These are phyloP conservation scores for Drosophila elegans DNA, from an alignment of 1,140 invertebrate species.

Conservation along the genomic window DNA sequence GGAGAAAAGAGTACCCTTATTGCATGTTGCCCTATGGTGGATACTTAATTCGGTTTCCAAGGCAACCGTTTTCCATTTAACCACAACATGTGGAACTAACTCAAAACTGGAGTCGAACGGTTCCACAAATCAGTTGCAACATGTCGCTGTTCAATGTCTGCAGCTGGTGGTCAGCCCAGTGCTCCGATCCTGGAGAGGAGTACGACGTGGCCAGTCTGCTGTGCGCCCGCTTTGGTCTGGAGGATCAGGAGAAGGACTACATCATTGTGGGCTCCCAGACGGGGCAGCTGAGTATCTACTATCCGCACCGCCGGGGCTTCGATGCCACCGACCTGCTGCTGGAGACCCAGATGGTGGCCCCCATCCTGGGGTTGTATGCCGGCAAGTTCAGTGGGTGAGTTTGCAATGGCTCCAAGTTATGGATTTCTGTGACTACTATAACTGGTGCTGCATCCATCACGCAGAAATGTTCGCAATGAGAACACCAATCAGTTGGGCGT, in stretches of 20 bases:
- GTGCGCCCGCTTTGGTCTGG: conserved; percentile 86
- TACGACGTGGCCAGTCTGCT: conserved; percentile 80
- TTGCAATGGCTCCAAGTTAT: too few species aligned
- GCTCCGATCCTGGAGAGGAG: conserved; percentile 86
- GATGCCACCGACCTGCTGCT: conserved; percentile 89
- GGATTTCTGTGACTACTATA: background rate
- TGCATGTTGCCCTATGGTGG: background rate
- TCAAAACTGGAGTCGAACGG: background rate
- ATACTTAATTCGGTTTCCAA: conserved; percentile 2
- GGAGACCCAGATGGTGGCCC: conserved; percentile 88
- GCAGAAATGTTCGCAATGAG: conserved; percentile 70
- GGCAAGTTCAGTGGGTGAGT: conserved; percentile 90
- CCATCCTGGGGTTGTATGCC: conserved; percentile 89
- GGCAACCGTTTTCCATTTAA: conserved; percentile 5
- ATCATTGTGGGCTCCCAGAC: conserved; percentile 90
- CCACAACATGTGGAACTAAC: conserved; percentile 40
- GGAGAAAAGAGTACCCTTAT: background rate
- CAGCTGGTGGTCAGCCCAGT: conserved; percentile 90
- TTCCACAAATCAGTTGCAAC: conserved; percentile 20
- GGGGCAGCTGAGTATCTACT: conserved; percentile 89
- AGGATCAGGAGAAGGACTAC: conserved; percentile 86
- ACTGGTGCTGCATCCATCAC: background rate
- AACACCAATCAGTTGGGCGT: conserved; percentile 76
- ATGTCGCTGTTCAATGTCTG: conserved; percentile 93
- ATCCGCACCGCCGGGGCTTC: conserved; percentile 86